Conservation (phyloP, 2,888 invertebrate genomes). For the Philereme transversata region DNA sequence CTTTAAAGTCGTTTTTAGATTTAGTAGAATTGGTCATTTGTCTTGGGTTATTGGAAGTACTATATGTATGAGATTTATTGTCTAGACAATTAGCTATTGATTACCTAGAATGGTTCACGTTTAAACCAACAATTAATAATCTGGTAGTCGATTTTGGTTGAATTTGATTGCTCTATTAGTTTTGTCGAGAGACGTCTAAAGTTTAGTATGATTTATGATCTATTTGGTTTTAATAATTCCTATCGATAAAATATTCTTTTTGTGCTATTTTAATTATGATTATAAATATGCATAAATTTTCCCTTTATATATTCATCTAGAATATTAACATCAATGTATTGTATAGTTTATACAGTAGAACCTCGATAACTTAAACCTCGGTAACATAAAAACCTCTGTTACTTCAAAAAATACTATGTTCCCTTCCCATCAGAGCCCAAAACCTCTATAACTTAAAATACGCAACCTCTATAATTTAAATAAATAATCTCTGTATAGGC, state of each 20-base stretch:
- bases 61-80: slow-evolving; percentile 61
- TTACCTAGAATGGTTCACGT: slow-evolving; percentile 58
- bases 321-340: too few relatives aligned
- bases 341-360: too few relatives aligned
- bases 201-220: slow-evolving; percentile 29
- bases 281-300: too few relatives aligned
- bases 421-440: too few relatives aligned
- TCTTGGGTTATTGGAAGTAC: slow-evolving; percentile 45
- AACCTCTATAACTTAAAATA: too few relatives aligned
- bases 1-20: slow-evolving; percentile 37
- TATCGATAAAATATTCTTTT: not conserved
- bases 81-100: slow-evolving; percentile 65
- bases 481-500: too few relatives aligned
- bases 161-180: slow-evolving; percentile 51
- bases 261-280: too few relatives aligned
- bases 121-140: slow-evolving; percentile 61
- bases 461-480: too few relatives aligned
- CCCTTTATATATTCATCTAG: too few relatives aligned
- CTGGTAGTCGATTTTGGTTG: slow-evolving; percentile 45
- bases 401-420: too few relatives aligned
- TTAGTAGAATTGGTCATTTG: slow-evolving; percentile 39
- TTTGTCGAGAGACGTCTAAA: slow-evolving; percentile 19
- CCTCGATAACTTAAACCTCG: too few relatives aligned
- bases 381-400: too few relatives aligned
- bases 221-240: not conserved